Percentiles rank a stretch among this genome's conserved stretches.
Evolutionary conservation across 2,888 invertebrate species (phyloP).

Genomic region (Slavum lentiscoides): DNA sequence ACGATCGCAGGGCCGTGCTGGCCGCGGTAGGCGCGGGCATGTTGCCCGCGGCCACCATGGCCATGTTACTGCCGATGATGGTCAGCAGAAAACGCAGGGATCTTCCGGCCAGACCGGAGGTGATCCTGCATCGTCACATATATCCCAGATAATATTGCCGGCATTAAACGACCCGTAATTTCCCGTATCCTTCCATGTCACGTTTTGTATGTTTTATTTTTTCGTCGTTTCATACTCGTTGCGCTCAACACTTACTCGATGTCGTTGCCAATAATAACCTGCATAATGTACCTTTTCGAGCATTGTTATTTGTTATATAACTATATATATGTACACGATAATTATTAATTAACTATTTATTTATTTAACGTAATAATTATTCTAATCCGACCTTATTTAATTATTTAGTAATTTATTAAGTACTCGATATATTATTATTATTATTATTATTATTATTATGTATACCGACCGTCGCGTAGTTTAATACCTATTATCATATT

Average conservation of each 20-base stretch:
- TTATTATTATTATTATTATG: slow-evolving; percentile 10
- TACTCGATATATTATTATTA: too few relatives aligned
- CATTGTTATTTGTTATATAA: slow-evolving; percentile 47
- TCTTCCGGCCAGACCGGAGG: slow-evolving; percentile 36
- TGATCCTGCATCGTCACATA: slow-evolving; percentile 34
- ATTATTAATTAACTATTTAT: slow-evolving; percentile 39
- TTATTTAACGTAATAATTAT: slow-evolving; percentile 23
- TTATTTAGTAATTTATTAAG: neutral
- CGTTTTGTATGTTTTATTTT: neutral
- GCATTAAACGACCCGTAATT: neutral
- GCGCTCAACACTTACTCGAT: slow-evolving; percentile 33
- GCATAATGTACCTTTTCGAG: slow-evolving; percentile 5
- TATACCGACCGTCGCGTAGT: slow-evolving; percentile 7
- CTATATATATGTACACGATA: slow-evolving; percentile 32
- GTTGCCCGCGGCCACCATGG: slow-evolving; percentile 76
- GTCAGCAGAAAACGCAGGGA: slow-evolving; percentile 64
- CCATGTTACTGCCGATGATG: slow-evolving; percentile 78
- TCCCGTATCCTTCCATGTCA: slow-evolving; percentile 8
- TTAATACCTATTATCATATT: too few relatives aligned
- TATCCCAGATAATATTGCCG: slow-evolving; percentile 34
- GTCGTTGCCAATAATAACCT: slow-evolving; percentile 36
- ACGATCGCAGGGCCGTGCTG: slow-evolving; percentile 66
- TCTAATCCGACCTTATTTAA: slow-evolving; percentile 21
- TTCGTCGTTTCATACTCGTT: slow-evolving; percentile 3
- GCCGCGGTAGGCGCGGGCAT: slow-evolving; percentile 78